These are phyloP conservation scores for Epizoanthus stellaris DNA, from an alignment of 92 coral and sea anemone genomes.

Conservation along the genomic window DNA sequence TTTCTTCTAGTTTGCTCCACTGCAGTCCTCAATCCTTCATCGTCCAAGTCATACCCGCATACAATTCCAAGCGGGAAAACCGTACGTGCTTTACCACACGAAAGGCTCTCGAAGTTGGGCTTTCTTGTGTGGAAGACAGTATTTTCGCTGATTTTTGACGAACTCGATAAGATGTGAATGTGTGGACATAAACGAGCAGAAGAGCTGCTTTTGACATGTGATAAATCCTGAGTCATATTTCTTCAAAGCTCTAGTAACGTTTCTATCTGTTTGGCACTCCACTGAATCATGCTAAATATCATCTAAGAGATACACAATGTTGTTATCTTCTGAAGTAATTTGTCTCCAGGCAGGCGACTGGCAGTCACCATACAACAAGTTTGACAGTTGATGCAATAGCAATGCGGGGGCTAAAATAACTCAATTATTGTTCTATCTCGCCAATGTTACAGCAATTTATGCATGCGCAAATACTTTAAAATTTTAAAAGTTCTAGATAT, in stretches of 20 bases:
- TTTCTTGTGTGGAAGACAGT: not conserved
- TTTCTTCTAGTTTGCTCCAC: not conserved
- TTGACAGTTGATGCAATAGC: not conserved
- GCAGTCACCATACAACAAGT: not conserved
- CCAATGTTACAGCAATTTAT: not conserved
- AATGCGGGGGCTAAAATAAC: slow-evolving; percentile 13
- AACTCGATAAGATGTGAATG: not conserved
- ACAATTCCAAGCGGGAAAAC: slow-evolving; percentile 30
- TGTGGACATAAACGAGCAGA: not conserved
- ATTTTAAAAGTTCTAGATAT: not conserved
- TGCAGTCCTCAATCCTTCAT: not conserved
- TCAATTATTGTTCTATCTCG: not conserved
- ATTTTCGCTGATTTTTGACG: not conserved
- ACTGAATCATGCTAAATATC: not conserved
- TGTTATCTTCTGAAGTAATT: not conserved
- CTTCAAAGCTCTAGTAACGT: not conserved
- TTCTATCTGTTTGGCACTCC: not conserved
- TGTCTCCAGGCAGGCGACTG: not conserved
- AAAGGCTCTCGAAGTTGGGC: slow-evolving; percentile 18
- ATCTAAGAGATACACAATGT: not conserved
- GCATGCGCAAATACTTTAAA: not conserved
- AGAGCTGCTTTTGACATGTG: not conserved
- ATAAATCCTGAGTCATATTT: not conserved
- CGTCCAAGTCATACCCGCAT: slow-evolving; percentile 9
- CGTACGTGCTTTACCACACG: slow-evolving; percentile 19